Conservation (phyloP, 2,797 vertebrate genomes). For the Sternotherus odoratus region DNA sequence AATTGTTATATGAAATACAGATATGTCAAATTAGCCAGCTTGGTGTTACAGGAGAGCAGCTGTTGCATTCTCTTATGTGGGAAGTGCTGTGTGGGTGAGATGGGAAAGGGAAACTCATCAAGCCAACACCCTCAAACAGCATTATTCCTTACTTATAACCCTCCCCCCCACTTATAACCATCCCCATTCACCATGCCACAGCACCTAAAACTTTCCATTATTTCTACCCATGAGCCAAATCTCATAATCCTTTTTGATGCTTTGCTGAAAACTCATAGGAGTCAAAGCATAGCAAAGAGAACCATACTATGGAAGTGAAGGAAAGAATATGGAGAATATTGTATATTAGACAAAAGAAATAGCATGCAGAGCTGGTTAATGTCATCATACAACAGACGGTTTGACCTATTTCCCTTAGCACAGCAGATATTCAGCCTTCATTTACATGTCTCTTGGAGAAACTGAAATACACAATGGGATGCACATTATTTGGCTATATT, state of each 20-base stretch:
- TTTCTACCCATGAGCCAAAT: neutral
- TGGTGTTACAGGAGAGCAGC: conserved; percentile 67
- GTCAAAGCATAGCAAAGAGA: neutral
- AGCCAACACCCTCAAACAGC: neutral
- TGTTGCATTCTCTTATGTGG: conserved; percentile 58
- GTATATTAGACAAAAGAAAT: neutral
- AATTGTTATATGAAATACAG: conserved; percentile 70
- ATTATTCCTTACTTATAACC: neutral
- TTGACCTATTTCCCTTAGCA: neutral
- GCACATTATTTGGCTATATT: neutral
- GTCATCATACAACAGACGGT: neutral
- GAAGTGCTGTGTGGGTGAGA: conserved; percentile 6
- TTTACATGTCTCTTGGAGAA: neutral
- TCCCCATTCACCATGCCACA: neutral
- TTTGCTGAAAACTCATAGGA: neutral
- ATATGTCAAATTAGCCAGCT: conserved; percentile 67
- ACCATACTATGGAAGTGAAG: neutral
- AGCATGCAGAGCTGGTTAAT: neutral
- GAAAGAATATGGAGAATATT: fast-evolving
- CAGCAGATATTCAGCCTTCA: neutral
- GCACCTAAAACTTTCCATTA: neutral
- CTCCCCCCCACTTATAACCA: neutral
- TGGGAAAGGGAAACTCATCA: neutral
- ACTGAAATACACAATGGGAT: neutral
- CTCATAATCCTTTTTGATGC: neutral